Evolutionary conservation across 1,140 invertebrate genomes (phyloP).

Genomic region (Drosophila miranda): DNA sequence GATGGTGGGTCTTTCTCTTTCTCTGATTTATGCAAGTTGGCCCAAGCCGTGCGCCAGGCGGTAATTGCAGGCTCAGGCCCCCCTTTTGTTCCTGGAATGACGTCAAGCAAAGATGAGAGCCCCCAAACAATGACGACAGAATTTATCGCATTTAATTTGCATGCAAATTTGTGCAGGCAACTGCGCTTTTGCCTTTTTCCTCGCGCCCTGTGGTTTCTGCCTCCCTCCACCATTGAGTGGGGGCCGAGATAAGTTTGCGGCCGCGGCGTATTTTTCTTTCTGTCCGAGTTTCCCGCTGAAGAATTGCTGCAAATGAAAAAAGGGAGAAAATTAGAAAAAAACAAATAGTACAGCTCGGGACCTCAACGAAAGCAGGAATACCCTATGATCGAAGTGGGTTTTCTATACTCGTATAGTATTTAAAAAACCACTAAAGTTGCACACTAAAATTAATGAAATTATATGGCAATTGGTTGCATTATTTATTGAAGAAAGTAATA

Average conservation of each 20-base stretch:
- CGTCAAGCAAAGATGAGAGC: conserved; percentile 30
- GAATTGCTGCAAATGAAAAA: conserved; percentile 28
- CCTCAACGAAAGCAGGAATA: background rate
- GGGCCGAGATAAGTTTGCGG: background rate
- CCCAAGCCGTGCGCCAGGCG: background rate
- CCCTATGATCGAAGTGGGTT: background rate
- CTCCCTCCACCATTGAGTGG: no score
- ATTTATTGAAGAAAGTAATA: no score
- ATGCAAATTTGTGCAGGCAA: conserved; percentile 48
- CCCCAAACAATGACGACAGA: conserved; percentile 45
- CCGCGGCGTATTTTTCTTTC: conserved; percentile 35
- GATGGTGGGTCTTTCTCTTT: no score
- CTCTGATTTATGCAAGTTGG: conserved; percentile 67
- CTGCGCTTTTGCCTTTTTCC: conserved; percentile 39
- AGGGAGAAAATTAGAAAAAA: background rate
- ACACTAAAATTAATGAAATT: no score
- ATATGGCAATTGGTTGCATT: no score
- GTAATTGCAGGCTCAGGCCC: background rate
- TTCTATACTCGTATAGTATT: no score
- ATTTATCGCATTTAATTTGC: conserved; percentile 45
- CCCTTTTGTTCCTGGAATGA: conserved; percentile 11
- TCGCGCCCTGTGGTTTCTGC: no score
- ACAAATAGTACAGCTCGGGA: background rate
- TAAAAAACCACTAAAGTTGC: no score
- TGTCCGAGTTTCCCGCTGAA: conserved; percentile 26